Base-by-base conservation (phyloP, 2,888 invertebrate species). In the Caenorhabditis macrosperma region DNA sequence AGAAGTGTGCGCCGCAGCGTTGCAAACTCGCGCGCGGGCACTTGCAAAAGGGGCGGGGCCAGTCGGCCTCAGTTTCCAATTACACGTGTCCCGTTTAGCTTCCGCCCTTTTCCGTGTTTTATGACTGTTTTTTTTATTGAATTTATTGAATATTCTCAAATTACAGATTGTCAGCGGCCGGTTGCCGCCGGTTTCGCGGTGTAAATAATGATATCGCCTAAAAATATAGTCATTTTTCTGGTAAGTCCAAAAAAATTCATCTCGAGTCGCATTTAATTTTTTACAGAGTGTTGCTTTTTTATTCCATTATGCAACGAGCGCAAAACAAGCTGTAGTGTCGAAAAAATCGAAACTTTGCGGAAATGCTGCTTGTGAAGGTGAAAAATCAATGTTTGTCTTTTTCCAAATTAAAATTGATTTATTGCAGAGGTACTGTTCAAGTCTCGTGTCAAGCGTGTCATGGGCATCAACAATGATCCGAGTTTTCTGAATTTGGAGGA, bases 391-490 rank as follows among this genome's bases (percentile, higher is more conserved):
- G 26, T 48, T 64, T 50, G n/a, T 28, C 1, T 44, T 38, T 26
- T 46, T 59, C 6, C n/a, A 35, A 63, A 20, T 50, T 44, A 44
- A 38, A 28, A n/a, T 10, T 28, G 17, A 0, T 12, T 44, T 22
- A 12, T 75, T 82, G 15, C 78, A 84, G 84, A 84, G 66, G 74
- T 82, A 57, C 66, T 84, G 28, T 84, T 81, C 82, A 85, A 81
- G 69, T 35, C 82, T 10, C 77, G 81, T 17, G 78, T 83, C 33
- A 75, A 75, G 38, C 79, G 84, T 9, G 76, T 78, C 30, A 77
- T 83, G 71, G 75, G 75, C 54, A n/a, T 81, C 44, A 71, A 75
- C 26, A 67, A 57, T 50, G 78, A 82, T 67, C 63, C 78, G 54
- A 72, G 41, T 57, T 82, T 82, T 64, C 54, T 82, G 50, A 82